Percentiles rank a stretch among this genome's conserved stretches.
Evolutionary conservation across 2,888 invertebrate species (phyloP).

Genomic region (Clostera curtula): DNA sequence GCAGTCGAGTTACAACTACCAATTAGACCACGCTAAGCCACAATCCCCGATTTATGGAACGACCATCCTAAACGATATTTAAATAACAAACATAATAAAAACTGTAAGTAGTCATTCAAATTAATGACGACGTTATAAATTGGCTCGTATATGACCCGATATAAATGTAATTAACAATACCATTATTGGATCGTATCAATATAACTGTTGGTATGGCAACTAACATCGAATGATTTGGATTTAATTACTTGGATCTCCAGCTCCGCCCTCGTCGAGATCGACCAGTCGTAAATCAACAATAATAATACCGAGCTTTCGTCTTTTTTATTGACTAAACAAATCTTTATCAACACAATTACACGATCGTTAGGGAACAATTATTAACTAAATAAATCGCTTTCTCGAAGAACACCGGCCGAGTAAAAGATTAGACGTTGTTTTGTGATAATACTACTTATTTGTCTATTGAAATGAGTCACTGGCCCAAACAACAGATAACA

Average conservation of each 20-base stretch:
- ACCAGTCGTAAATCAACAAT: slow-evolving; percentile 58
- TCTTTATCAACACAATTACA: slow-evolving; percentile 68
- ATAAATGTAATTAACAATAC: slow-evolving; percentile 49
- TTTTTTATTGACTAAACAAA: slow-evolving; percentile 59
- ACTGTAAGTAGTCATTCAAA: slow-evolving; percentile 36
- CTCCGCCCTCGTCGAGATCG: slow-evolving; percentile 52
- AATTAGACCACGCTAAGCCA: slow-evolving; percentile 40
- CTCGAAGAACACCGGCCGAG: slow-evolving; percentile 20
- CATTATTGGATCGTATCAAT: slow-evolving; percentile 48
- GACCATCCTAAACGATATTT: slow-evolving; percentile 33
- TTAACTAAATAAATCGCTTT: slow-evolving; percentile 42
- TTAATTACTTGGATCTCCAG: slow-evolving; percentile 58
- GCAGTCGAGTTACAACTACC: slow-evolving; percentile 34
- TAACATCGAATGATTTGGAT: slow-evolving; percentile 54
- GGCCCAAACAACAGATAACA: slow-evolving; percentile 20
- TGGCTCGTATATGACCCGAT: slow-evolving; percentile 33
- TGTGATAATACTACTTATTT: neutral
- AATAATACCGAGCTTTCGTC: slow-evolving; percentile 49
- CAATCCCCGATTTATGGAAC: slow-evolving; percentile 30
- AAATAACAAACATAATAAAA: slow-evolving; percentile 31
- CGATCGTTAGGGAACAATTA: slow-evolving; percentile 56
- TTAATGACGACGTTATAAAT: slow-evolving; percentile 33
- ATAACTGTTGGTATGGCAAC: slow-evolving; percentile 47
- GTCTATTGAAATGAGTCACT: slow-evolving; percentile 7
- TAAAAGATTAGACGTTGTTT: slow-evolving; percentile 3